Evolutionary conservation across 2,888 invertebrate genomes (phyloP).

Genomic region (Allygus modestus): DNA sequence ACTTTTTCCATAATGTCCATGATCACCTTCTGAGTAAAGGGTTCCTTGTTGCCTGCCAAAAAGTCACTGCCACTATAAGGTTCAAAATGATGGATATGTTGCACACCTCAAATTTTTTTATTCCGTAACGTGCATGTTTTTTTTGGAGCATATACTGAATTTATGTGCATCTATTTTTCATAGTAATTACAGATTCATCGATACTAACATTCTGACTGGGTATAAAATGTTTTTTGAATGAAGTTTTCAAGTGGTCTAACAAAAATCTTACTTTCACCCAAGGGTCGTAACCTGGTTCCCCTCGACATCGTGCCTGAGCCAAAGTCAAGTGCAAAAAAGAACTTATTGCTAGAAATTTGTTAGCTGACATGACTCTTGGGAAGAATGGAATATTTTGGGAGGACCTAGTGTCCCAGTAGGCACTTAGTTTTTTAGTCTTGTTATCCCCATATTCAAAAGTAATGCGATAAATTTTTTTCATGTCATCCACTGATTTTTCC

Average conservation of each 20-base stretch:
- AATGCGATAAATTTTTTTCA: slow-evolving; percentile 25
- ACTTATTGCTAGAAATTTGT: neutral
- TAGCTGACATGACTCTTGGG: neutral
- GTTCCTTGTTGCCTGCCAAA: neutral
- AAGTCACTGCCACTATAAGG: neutral
- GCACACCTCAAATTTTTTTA: slow-evolving; percentile 34
- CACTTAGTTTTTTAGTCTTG: neutral
- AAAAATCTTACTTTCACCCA: too few species aligned
- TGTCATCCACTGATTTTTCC: too few species aligned
- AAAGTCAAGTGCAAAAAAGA: neutral
- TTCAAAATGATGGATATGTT: slow-evolving; percentile 15
- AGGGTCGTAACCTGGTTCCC: neutral
- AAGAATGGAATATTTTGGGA: slow-evolving; percentile 13
- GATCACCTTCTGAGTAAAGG: slow-evolving; percentile 17
- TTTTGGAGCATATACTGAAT: slow-evolving; percentile 35
- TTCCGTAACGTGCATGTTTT: neutral
- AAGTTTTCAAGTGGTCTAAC: slow-evolving; percentile 18
- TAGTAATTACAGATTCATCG: slow-evolving; percentile 4
- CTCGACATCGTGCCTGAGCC: neutral
- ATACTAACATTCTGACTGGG: slow-evolving; percentile 50
- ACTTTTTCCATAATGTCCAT: neutral
- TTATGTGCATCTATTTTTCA: slow-evolving; percentile 28
- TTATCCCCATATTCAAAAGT: slow-evolving; percentile 22
- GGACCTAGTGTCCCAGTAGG: slow-evolving; percentile 22
- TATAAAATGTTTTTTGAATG: neutral